phyloP scores from a whole-genome alignment of 2,113 vertebrate species.

The Callaeas wilsoni region DNA sequence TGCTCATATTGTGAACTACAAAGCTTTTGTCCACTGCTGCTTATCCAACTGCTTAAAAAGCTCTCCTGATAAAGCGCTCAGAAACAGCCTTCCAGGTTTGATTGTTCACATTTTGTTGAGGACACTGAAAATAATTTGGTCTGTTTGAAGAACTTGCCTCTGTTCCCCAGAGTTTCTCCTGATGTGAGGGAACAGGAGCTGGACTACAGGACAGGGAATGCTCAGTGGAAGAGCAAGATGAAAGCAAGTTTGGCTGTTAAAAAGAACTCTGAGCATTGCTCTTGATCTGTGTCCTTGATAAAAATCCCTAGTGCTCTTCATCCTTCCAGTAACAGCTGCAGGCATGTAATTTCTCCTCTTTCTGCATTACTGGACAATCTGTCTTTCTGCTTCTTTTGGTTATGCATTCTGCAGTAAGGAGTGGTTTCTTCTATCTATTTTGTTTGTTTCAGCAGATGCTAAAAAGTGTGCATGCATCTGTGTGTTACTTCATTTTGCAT shows the following conservation, averaged over 20 bases:
- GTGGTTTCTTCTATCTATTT: not conserved
- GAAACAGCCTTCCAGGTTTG: not conserved
- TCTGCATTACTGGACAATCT: not conserved
- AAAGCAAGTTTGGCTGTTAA: not conserved
- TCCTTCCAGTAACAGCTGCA: not conserved
- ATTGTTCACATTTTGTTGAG: not conserved
- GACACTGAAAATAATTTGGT: not conserved
- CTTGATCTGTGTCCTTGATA: not conserved
- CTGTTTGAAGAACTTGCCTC: not conserved
- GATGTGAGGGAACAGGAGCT: not conserved
- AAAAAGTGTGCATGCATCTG: not conserved
- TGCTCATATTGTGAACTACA: not conserved
- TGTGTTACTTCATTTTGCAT: not conserved
- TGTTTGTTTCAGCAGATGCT: not conserved
- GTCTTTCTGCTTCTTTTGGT: not conserved
- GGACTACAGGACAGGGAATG: not conserved
- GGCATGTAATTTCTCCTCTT: not conserved
- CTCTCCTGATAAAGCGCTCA: not conserved
- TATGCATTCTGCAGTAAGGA: not conserved
- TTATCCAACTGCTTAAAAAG: not conserved
- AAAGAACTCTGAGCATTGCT: not conserved
- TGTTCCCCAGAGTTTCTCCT: not conserved
- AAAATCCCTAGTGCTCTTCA: not conserved
- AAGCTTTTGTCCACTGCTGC: not conserved
- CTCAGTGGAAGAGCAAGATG: not conserved